Evolutionary conservation across 2,113 vertebrate species (phyloP), one percentile per base, ranked within the genome.

Genomic region (Notarius lentiginosus): DNA sequence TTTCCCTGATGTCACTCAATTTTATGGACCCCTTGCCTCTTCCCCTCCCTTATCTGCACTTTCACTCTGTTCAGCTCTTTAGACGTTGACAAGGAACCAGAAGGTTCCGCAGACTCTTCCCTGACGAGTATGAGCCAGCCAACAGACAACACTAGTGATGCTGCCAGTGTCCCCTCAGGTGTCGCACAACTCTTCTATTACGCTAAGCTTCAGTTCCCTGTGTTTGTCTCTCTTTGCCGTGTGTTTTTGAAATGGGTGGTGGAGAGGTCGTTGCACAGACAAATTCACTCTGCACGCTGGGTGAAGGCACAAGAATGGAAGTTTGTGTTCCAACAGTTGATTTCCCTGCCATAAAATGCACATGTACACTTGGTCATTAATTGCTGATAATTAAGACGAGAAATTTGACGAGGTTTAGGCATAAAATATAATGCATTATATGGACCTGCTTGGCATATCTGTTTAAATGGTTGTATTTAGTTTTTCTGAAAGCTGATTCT

Each of bases 1-100:
- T 84, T 65, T 84, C 66, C 68, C 84, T 84, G 18, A 82, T 84
- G 30, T 81, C 81, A 82, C 76, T 79, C 63, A 12, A 82, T 79
- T 80, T 79, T 81, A 73, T 81, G 63, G 68, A 47, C n/a, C 75
- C 79, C 24, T 18, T 79, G n/a, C 18, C 79, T 63, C 61, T 18
- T 9, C 77, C 65, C 70, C 51, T 58, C 83, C 85, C 87, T 77
- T 82, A 88, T 87, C 60, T 83, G 24, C 76, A 76, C 76, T 89
- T 88, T 89, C 70, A 61, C 83, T 89, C 80, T 90, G 79, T 91
- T 86, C 86, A 91, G 91, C 87, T 86, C 91, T 61, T 86, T 88
- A 90, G 89, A 88, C 88, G 89, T 89, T 90, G 82, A 89, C 79
- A 88, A 89, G 91, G 91, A 91, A 91, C 91, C 88, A 60, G 88